Evolutionary conservation across 1,140 invertebrate genomes (phyloP).

Genomic region (Caenorhabditis tropicalis): DNA sequence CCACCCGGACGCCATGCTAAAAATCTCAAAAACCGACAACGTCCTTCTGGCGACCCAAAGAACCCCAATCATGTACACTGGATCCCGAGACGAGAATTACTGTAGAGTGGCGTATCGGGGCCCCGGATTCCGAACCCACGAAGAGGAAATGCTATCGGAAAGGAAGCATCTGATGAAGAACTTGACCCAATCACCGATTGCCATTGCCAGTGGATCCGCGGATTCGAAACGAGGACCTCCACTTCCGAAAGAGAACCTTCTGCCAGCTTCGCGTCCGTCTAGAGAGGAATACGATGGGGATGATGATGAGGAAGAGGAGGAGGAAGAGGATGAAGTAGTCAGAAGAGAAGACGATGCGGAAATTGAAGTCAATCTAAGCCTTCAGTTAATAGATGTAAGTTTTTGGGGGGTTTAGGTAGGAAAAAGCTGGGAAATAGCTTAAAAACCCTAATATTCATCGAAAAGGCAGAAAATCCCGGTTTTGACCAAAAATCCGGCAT

Average conservation of each 20-base stretch:
- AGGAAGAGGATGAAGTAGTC: not conserved
- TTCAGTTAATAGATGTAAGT: too few relatives aligned
- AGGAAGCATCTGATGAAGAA: not conserved
- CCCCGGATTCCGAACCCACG: constrained; percentile 50
- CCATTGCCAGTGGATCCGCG: not conserved
- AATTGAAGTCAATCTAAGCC: not conserved
- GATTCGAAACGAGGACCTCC: not conserved
- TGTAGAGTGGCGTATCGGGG: constrained; percentile 18
- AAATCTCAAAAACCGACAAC: not conserved
- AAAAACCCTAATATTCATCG: too few relatives aligned
- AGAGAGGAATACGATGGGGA: not conserved
- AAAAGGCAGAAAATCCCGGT: too few relatives aligned
- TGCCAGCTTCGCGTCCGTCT: not conserved
- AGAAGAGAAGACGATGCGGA: not conserved
- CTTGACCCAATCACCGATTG: not conserved
- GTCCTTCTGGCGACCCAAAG: not conserved
- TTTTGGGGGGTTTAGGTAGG: too few relatives aligned
- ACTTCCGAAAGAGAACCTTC: not conserved
- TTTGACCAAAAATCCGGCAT: too few relatives aligned
- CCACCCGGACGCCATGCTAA: constrained; percentile 13
- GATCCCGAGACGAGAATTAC: constrained; percentile 31
- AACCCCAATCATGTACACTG: constrained; percentile 38
- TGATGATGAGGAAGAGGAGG: not conserved
- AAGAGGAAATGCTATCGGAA: constrained; percentile 20
- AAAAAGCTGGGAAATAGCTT: too few relatives aligned